phyloP scores from a whole-genome alignment of 1,140 invertebrate genomes.

The Triops longicaudatus region DNA sequence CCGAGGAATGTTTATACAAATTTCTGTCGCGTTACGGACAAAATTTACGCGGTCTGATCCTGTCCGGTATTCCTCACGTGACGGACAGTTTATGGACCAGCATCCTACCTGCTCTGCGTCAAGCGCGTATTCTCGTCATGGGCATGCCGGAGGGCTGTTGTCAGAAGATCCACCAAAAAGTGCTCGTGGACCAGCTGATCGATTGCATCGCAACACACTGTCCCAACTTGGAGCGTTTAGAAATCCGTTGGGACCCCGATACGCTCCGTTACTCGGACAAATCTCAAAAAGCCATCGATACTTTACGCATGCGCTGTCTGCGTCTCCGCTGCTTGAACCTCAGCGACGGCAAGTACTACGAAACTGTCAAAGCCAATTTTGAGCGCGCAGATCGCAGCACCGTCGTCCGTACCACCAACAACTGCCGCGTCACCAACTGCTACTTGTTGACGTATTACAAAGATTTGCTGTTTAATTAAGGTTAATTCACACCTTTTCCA shows the following conservation, averaged over 20 bases:
- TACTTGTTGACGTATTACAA: conserved; percentile 86
- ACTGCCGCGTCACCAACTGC: conserved; percentile 81
- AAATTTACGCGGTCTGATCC: conserved; percentile 73
- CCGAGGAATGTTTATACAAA: conserved; percentile 82
- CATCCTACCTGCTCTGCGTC: conserved; percentile 76
- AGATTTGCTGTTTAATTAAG: conserved; percentile 85
- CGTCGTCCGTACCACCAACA: conserved; percentile 90
- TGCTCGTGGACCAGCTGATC: conserved; percentile 84
- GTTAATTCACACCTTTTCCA: not conserved
- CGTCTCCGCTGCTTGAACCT: conserved; percentile 68
- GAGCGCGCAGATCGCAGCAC: conserved; percentile 92
- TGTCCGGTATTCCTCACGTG: conserved; percentile 95
- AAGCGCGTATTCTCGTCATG: conserved; percentile 90
- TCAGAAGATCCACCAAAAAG: conserved; percentile 71
- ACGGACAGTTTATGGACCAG: conserved; percentile 95
- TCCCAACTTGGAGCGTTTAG: conserved; percentile 75
- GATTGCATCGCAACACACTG: conserved; percentile 94
- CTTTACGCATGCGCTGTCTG: conserved; percentile 76
- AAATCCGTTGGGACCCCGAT: conserved; percentile 96
- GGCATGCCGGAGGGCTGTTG: conserved; percentile 92
- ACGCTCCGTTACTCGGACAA: conserved; percentile 98
- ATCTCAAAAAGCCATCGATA: conserved; percentile 92
- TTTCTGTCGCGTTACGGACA: conserved; percentile 81
- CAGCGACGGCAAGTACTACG: conserved; percentile 98
- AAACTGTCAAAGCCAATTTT: conserved; percentile 98